Evolutionary conservation across 1,140 invertebrate genomes (phyloP).

Genomic region (Muscidifurax raptorellus): DNA sequence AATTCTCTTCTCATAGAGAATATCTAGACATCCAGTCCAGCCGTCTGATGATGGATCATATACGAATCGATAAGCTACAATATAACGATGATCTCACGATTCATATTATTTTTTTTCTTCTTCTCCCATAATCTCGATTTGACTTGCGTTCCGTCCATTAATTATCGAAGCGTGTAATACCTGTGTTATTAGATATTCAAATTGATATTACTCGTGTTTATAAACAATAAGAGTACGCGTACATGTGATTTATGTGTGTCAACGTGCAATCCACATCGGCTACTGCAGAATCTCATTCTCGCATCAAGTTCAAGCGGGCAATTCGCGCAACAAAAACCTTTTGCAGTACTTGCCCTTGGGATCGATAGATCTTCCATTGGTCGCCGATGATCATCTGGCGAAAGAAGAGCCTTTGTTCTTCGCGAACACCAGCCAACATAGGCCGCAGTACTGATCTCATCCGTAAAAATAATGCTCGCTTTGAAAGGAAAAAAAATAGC

Average conservation of each 20-base stretch:
- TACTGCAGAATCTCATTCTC: background rate
- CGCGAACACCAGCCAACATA: background rate
- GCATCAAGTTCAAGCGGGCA: background rate
- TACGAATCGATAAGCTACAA: background rate
- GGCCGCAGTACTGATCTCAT: slow-evolving; percentile 21
- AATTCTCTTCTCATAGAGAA: slow-evolving; percentile 72
- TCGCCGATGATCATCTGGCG: background rate
- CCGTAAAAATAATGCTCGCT: slow-evolving; percentile 28
- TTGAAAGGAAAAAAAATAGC: slow-evolving; percentile 16
- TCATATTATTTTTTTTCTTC: background rate
- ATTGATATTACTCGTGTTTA: slow-evolving; percentile 23
- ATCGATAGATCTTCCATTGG: background rate
- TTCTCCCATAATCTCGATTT: background rate
- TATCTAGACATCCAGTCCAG: slow-evolving; percentile 71
- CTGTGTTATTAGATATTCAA: slow-evolving; percentile 40
- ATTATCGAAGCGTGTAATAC: slow-evolving; percentile 14
- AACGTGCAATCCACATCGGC: background rate
- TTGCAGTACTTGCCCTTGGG: background rate
- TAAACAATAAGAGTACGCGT: slow-evolving; percentile 15
- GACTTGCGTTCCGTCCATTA: slow-evolving; percentile 5
- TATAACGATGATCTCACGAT: slow-evolving; percentile 25
- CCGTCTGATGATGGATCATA: slow-evolving; percentile 12
- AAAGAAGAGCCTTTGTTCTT: background rate
- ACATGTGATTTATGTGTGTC: background rate
- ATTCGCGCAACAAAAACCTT: background rate